A percentile compares a stretch with the other conserved stretches of the same genome.
Conservation (phyloP, 2,113 vertebrate genomes). For the Charadrius vociferus region DNA sequence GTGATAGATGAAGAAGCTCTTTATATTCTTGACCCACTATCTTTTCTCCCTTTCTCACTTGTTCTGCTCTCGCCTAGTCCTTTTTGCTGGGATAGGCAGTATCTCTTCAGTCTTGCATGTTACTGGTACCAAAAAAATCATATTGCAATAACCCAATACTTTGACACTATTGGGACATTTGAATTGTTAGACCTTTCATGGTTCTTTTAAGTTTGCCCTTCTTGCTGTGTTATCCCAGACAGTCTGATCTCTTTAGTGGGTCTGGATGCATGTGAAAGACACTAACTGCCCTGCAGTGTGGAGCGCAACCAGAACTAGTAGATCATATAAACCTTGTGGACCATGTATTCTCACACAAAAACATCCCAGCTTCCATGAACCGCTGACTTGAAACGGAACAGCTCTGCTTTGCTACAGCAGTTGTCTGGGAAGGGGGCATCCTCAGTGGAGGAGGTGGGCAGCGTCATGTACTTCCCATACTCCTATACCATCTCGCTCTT, state of each 20-base stretch:
- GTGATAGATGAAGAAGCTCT: background rate
- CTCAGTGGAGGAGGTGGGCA: background rate
- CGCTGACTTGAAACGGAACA: background rate
- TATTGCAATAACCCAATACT: background rate
- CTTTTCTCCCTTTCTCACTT: background rate
- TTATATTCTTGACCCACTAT: background rate
- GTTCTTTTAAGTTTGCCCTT: background rate
- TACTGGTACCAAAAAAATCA: background rate
- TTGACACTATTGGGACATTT: background rate
- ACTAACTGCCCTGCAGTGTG: background rate
- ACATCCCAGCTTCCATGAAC: background rate
- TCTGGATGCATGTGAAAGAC: background rate
- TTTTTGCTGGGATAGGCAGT: background rate
- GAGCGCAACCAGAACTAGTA: background rate
- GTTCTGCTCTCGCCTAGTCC: background rate
- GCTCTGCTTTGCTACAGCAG: background rate
- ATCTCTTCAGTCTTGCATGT: background rate
- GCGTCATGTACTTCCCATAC: fast-evolving
- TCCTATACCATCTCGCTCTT: fast-evolving
- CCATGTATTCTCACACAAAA: background rate
- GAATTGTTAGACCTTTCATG: background rate
- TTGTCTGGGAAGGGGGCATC: background rate
- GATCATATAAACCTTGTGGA: background rate
- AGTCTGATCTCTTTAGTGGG: background rate
- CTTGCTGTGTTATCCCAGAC: background rate